Evolutionary conservation across 2,888 invertebrate species (phyloP), one percentile per base, ranked within the genome.

Genomic region (Caenorhabditis sp.): DNA sequence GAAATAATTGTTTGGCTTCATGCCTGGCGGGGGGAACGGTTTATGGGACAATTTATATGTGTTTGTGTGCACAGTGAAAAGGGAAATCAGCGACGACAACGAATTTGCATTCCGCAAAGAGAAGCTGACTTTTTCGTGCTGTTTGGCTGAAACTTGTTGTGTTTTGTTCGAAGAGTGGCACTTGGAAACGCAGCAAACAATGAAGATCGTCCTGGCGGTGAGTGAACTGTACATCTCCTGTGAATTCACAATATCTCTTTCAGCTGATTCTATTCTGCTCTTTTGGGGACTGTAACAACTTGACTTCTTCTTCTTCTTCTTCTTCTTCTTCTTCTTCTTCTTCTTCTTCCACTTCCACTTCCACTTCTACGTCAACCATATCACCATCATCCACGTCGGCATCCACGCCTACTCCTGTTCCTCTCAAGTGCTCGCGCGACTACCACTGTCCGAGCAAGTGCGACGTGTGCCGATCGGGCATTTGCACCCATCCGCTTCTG

Each of bases 351-450:
- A n/a, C n/a, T n/a, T n/a, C n/a, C n/a, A n/a, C n/a, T 30, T 30
- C 9, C 30, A 30, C 7, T 7, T 30, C 30, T 9, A 7, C 9
- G 13, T 37, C 37, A 37, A 4, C 37, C 3, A 4, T 13, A 9
- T 37, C 26, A 26, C 17, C 46, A 46, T 20, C 46, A 22, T n/a
- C 48, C 26, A 2, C 48, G 4, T n/a, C 48, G n/a, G n/a, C n/a
- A 27, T 2, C 26, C 13, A 9, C 17, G 15, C 13, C 46, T 13
- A 26, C 46, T 9, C 11, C 8, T 2, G 17, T 48, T n/a, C 41
- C 59, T n/a, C 24, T 70, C 0, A 68, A 68, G 43, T 68, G 70
- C 37, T 20, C 24, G 17, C 70, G 70, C 2, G 70, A 70, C 45
- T 70, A 70, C 11, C 70, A 70, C 30, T 70, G 70, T 30, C 50